Conservation (phyloP, 2,113 vertebrate genomes). For the Castor canadensis region DNA sequence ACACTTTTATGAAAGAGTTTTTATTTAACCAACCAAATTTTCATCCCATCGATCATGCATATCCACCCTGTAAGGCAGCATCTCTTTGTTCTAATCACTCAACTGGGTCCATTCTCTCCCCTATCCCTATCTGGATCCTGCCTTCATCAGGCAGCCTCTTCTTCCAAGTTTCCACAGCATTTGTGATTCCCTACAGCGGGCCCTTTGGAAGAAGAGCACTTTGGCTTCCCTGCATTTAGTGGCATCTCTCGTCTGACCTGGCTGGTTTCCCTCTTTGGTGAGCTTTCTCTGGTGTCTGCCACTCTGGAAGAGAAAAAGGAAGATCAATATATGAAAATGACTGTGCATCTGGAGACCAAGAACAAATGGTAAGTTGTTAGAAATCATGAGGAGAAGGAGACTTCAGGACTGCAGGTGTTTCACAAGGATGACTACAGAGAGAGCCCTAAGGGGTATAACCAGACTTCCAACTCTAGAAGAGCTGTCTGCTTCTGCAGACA, state of each 20-base stretch:
- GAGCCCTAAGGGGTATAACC: too few species aligned
- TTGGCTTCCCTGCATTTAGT: slow-evolving; percentile 92
- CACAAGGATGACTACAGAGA: too few species aligned
- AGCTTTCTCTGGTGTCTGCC: slow-evolving; percentile 89
- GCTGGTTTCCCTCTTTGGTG: slow-evolving; percentile 94
- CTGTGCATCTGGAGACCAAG: slow-evolving; percentile 87
- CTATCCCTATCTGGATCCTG: rapidly evolving
- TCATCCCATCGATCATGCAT: background rate
- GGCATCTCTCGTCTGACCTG: slow-evolving; percentile 94
- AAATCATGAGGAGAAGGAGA: background rate
- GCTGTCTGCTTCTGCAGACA: background rate
- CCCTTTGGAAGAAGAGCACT: slow-evolving; percentile 85
- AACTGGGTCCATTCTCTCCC: background rate
- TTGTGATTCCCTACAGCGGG: slow-evolving; percentile 83
- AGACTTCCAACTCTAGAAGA: background rate
- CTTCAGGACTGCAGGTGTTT: background rate
- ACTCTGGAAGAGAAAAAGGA: slow-evolving; percentile 85
- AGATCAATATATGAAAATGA: slow-evolving; percentile 90
- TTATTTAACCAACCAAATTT: background rate
- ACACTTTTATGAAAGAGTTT: background rate
- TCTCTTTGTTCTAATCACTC: background rate
- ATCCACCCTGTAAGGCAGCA: rapidly evolving
- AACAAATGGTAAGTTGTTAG: slow-evolving; percentile 86
- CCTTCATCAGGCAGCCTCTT: background rate
- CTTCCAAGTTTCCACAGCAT: background rate